Evolutionary conservation across 2,888 invertebrate genomes (phyloP).

Genomic region (Vanessa cardui): DNA sequence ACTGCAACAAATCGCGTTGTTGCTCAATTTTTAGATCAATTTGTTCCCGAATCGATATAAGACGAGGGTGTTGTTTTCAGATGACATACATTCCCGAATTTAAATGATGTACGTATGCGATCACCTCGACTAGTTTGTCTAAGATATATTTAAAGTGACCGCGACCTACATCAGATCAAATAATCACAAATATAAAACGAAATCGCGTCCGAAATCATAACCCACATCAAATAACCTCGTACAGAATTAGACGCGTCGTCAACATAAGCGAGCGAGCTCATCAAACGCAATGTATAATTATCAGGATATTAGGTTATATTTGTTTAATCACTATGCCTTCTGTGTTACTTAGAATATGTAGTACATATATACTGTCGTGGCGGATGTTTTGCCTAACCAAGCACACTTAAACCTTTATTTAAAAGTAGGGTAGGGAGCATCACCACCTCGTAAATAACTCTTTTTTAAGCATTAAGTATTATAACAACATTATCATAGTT

Average conservation of each 20-base stretch:
- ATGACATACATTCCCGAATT: background rate
- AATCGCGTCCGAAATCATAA: constrained; percentile 72
- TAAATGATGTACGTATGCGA: background rate
- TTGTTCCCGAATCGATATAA: no score
- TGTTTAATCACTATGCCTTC: no score
- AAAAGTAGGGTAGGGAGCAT: no score
- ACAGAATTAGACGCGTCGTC: constrained; percentile 62
- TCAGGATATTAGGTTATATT: no score
- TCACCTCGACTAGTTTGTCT: background rate
- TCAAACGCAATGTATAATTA: background rate
- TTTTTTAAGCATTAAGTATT: background rate
- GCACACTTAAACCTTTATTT: no score
- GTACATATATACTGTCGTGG: no score
- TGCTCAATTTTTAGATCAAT: no score
- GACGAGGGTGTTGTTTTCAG: background rate
- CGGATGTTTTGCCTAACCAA: no score
- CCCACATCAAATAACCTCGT: constrained; percentile 67
- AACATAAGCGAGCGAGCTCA: constrained; percentile 30
- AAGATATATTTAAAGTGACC: constrained; percentile 42
- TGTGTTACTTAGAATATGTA: no score
- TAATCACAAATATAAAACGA: constrained; percentile 58
- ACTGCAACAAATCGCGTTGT: background rate
- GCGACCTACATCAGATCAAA: constrained; percentile 56
- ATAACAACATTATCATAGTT: background rate
- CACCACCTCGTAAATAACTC: no score